A percentile compares a stretch with the other conserved stretches of the same genome.
Conservation (phyloP, 2,113 vertebrate genomes). For the Alligator mississippiensis region DNA sequence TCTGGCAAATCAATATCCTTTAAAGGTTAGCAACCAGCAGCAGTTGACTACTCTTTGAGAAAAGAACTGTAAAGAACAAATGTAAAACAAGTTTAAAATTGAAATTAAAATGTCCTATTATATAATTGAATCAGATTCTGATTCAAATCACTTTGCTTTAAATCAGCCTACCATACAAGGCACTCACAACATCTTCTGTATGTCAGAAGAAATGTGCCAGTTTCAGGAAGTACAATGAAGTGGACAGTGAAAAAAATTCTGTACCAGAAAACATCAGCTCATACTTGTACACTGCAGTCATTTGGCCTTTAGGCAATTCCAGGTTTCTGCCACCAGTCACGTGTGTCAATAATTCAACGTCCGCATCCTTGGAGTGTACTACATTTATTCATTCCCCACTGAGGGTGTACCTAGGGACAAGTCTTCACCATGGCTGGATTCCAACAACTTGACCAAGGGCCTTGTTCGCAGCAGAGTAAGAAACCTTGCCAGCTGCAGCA, state of each 20-base stretch:
- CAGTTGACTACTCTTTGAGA: not conserved
- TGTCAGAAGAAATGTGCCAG: not conserved
- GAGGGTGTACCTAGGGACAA: not conserved
- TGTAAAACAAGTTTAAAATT: not conserved
- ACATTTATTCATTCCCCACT: not conserved
- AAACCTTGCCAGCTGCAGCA: not conserved
- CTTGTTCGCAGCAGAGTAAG: not conserved
- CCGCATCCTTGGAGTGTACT: fast-evolving
- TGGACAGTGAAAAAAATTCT: constrained; percentile 11
- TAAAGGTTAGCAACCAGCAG: not conserved
- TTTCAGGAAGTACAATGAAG: not conserved
- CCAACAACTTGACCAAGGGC: not conserved
- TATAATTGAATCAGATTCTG: not conserved
- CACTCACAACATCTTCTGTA: too few species aligned
- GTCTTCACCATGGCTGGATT: not conserved
- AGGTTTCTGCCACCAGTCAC: not conserved
- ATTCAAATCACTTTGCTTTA: not conserved
- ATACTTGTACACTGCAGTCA: not conserved
- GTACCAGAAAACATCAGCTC: not conserved
- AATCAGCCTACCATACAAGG: not conserved
- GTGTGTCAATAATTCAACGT: not conserved
- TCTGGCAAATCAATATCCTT: not conserved
- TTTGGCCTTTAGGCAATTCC: not conserved
- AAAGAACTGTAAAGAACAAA: not conserved
- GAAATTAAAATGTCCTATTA: not conserved